phyloP scores from a whole-genome alignment of 2,888 invertebrate species.

The Dynastes grantii region DNA sequence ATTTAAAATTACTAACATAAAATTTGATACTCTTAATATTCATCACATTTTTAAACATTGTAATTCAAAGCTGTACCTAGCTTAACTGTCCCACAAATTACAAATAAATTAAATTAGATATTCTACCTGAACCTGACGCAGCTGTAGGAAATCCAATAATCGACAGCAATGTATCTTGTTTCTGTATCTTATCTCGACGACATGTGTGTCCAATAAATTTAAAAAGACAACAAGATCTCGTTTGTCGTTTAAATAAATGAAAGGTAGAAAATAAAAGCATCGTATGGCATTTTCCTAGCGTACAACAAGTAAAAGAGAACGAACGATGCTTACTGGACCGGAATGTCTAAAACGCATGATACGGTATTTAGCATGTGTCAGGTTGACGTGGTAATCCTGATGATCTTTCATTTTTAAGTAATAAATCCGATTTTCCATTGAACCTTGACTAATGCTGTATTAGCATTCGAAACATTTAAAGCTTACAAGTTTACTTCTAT shows the following conservation, averaged over 20 bases:
- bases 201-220: conserved; percentile 50
- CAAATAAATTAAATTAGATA: conserved; percentile 1
- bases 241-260: conserved; percentile 32
- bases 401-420: conserved; percentile 36
- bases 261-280: conserved; percentile 19
- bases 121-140: conserved; percentile 11
- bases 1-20: too few species aligned
- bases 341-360: conserved; percentile 18
- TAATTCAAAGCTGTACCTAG: too few species aligned
- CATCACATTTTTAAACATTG: too few species aligned
- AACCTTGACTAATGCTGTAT: neutral
- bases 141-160: conserved; percentile 25
- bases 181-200: conserved; percentile 45
- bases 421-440: conserved; percentile 42
- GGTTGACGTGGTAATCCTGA: conserved; percentile 52
- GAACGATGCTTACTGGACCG: conserved; percentile 16
- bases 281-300: neutral
- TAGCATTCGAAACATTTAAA: neutral
- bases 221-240: conserved; percentile 46
- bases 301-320: neutral
- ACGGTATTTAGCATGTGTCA: conserved; percentile 55
- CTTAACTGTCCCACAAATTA: too few species aligned
- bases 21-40: too few species aligned
- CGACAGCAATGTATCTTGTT: conserved; percentile 42
- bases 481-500: neutral